Evolutionary conservation across 2,113 vertebrate genomes (phyloP), one percentile per base, ranked within the genome.

Genomic region (Tor tambroides): DNA sequence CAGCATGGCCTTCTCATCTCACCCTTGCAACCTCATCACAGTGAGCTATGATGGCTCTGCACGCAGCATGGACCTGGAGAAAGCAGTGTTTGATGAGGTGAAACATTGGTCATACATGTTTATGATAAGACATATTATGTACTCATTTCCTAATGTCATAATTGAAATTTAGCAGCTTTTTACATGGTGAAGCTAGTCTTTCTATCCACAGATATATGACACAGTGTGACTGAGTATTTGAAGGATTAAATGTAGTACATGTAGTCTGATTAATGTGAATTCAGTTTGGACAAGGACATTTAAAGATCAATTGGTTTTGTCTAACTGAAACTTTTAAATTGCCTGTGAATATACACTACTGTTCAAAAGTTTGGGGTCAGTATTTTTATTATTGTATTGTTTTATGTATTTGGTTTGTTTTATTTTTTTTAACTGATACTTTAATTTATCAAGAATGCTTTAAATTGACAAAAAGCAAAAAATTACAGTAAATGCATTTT

Each of bases 51-150:
- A 97, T 17, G 96, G 96, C 3, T 92, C 91, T 0, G 38, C 98
- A 38, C 96, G 97, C 49, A 96, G 96, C 21, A 97, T 95, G 0
- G 97, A 98, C 7, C 90, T 98, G 15, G 94, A 95, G 38, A 95
- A 89, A 43, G 93, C 94, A 0, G 30, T 95, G 75, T 98, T 99
- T 65, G 96, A 97, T 11, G 96, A 98, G 91, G 98, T 99, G 88
- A 94, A 89, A 72, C 69, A 38, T 11, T 23, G 69, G 69, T 11
- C 32, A 11, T 21, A 38, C 3, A 10, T 21, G 21, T 38, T 38
- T 72, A 23, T 21, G 30, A 72, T 23, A 59, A 10, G 21, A 23
- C 51, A 51, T 21, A 21, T 23, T 54, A 54, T 19, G 51, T 54
- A 54, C 17, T 21, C 6, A 6, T 54, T 54, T 54, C 51, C 51